phyloP scores from a whole-genome alignment of 2,113 vertebrate genomes.

The Megaleporinus macrocephalus region DNA sequence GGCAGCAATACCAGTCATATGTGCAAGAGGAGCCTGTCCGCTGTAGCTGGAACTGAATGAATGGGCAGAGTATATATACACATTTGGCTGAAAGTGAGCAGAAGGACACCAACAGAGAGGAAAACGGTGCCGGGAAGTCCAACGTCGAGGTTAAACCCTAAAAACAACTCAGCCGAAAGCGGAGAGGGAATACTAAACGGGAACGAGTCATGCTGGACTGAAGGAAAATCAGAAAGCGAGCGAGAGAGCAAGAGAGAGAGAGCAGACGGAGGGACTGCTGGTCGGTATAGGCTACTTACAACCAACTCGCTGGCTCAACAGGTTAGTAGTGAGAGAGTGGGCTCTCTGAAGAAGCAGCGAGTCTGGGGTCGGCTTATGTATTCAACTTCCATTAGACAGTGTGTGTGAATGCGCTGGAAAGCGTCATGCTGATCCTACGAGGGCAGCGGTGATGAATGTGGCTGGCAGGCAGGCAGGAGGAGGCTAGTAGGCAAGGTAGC shows the following conservation, averaged over 20 bases:
- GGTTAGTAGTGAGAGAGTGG: constrained; percentile 40
- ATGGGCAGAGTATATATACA: neutral
- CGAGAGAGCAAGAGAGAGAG: too few species aligned
- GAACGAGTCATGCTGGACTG: neutral
- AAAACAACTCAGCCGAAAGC: neutral
- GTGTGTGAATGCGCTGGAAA: neutral
- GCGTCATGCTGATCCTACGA: too few species aligned
- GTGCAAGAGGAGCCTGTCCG: neutral
- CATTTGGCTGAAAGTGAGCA: constrained; percentile 9
- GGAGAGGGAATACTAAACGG: neutral
- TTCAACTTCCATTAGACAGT: neutral
- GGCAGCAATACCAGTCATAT: neutral
- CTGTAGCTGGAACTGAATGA: constrained; percentile 37
- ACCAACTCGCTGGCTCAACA: constrained; percentile 37
- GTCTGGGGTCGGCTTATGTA: neutral
- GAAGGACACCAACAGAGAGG: neutral
- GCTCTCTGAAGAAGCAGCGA: neutral
- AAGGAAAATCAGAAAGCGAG: neutral
- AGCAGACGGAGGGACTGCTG: neutral
- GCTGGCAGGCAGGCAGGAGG: too few species aligned
- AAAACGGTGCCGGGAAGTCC: constrained; percentile 16
- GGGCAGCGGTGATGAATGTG: neutral
- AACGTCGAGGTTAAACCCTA: neutral
- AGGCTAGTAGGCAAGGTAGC: neutral
- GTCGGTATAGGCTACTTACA: neutral